Evolutionary conservation across 1,140 invertebrate species (phyloP).

Genomic region (Paralvinella palmiformis): DNA sequence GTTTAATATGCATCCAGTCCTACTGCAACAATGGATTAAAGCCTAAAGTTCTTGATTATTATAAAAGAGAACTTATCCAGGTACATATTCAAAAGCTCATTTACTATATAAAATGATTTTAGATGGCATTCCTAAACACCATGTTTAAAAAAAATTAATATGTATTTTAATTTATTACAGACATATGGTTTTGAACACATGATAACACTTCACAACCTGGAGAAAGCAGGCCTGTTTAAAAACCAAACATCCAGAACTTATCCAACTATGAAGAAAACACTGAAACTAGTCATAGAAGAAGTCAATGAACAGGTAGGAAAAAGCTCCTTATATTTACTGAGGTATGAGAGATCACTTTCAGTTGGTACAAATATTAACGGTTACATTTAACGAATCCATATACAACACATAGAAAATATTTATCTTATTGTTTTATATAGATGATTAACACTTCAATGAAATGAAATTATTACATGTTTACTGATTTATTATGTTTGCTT

Average conservation of each 20-base stretch:
- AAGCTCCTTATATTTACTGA: neutral
- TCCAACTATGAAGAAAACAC: conserved; percentile 46
- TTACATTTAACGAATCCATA: too few species aligned
- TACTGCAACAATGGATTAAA: conserved; percentile 74
- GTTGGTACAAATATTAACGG: too few species aligned
- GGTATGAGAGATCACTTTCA: too few species aligned
- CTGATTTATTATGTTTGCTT: too few species aligned
- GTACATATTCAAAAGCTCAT: conserved; percentile 26
- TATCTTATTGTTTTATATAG: too few species aligned
- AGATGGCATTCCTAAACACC: neutral
- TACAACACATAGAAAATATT: too few species aligned
- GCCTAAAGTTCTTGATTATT: conserved; percentile 81
- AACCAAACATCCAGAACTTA: conserved; percentile 56
- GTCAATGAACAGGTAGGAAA: conserved; percentile 63
- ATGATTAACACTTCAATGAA: too few species aligned
- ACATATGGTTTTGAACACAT: conserved; percentile 85
- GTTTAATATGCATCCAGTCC: conserved; percentile 68
- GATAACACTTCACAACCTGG: conserved; percentile 76
- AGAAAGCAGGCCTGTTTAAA: conserved; percentile 76
- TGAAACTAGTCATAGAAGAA: conserved; percentile 80
- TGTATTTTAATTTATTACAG: conserved; percentile 55
- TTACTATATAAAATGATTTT: neutral
- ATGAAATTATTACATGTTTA: too few species aligned
- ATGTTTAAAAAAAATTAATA: neutral
- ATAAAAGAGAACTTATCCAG: conserved; percentile 77